A percentile compares a stretch with the other conserved stretches of the same genome.
Conservation (phyloP, 2,888 invertebrate genomes). For the Cactoblastis cactorum region DNA sequence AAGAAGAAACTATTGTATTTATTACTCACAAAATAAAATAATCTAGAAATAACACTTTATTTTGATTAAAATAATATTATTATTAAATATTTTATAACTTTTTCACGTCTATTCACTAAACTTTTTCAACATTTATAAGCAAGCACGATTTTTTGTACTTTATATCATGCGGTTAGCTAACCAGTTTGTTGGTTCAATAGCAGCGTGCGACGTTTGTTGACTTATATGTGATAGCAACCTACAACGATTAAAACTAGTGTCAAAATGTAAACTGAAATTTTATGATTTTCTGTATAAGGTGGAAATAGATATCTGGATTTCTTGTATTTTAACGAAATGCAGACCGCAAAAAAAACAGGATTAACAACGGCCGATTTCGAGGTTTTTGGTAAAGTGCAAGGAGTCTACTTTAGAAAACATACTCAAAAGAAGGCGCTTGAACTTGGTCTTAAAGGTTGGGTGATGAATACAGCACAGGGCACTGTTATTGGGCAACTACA, state of each 20-base stretch:
- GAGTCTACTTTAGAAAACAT: conserved; percentile 78
- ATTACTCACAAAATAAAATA: too few relatives aligned
- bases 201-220: conserved; percentile 35
- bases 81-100: too few relatives aligned
- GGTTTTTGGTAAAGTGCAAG: conserved; percentile 82
- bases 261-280: conserved; percentile 16
- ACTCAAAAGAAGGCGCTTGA: conserved; percentile 82
- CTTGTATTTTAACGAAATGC: conserved; percentile 31
- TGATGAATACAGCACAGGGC: conserved; percentile 84
- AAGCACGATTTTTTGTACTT: not conserved
- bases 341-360: conserved; percentile 33
- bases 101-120: too few relatives aligned
- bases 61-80: too few relatives aligned
- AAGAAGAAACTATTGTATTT: too few relatives aligned
- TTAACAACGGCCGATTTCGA: conserved; percentile 72
- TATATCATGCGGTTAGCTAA: not conserved
- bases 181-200: conserved; percentile 27
- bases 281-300: conserved; percentile 15
- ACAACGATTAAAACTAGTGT: conserved; percentile 37
- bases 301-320: too few relatives aligned
- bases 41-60: too few relatives aligned
- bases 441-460: conserved; percentile 85
- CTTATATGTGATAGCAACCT: conserved; percentile 18
- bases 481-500: conserved; percentile 85
- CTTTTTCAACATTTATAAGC: too few relatives aligned